phyloP scores from a whole-genome alignment of 2,113 vertebrate species.

The Antidorcas marsupialis region DNA sequence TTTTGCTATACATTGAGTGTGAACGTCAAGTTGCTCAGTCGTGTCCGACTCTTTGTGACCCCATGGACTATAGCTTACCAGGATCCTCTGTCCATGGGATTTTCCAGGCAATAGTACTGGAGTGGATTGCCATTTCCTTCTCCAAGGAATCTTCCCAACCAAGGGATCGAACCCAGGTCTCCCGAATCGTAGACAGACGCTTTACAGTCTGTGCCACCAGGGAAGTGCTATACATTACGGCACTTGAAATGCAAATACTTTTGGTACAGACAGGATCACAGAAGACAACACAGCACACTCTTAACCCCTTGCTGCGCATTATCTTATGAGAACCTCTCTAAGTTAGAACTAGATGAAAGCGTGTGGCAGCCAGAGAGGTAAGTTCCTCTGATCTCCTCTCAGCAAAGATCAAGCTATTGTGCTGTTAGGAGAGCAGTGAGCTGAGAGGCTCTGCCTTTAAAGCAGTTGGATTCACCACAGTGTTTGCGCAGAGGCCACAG shows the following conservation, averaged over 20 bases:
- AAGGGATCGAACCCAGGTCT: no score
- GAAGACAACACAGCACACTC: background rate
- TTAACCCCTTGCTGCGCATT: background rate
- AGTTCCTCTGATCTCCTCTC: background rate
- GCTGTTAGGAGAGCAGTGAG: background rate
- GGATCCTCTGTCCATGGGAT: no score
- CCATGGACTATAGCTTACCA: no score
- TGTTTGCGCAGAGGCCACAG: background rate
- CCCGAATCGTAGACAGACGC: no score
- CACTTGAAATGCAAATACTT: background rate
- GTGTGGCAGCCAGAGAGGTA: background rate
- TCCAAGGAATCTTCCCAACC: no score
- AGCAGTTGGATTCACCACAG: no score
- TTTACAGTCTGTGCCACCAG: no score
- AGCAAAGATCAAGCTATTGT: background rate
- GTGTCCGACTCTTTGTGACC: no score
- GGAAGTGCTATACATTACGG: background rate
- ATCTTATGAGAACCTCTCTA: background rate
- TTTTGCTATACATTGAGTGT: background rate
- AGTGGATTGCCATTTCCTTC: no score
- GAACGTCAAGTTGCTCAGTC: no score
- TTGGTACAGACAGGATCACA: background rate
- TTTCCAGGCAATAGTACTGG: no score
- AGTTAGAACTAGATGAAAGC: background rate
- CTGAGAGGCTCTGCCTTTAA: background rate